Percentiles rank a stretch among this genome's conserved stretches.
phyloP scores from a whole-genome alignment of 2,888 invertebrate species.

The Chorisops tibialis region DNA sequence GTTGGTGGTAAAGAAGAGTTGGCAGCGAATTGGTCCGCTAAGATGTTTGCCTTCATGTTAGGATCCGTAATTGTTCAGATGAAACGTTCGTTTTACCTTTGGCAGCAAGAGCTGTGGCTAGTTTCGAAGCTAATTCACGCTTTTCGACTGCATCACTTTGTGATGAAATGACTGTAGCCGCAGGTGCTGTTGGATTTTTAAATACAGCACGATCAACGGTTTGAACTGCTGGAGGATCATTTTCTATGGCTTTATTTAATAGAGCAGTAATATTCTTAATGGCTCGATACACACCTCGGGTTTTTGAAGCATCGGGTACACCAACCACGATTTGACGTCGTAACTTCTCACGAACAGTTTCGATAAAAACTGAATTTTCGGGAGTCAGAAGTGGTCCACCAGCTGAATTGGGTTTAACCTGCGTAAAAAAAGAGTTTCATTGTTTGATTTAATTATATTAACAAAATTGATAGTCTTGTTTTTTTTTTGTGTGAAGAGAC shows the following conservation, averaged over 20 bases:
- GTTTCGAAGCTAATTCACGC: conserved; percentile 64
- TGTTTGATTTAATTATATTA: too few relatives aligned
- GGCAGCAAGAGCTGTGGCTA: conserved; percentile 71
- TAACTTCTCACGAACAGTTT: conserved; percentile 47
- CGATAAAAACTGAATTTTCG: conserved; percentile 59
- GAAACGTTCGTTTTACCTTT: conserved; percentile 81
- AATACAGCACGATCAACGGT: background rate
- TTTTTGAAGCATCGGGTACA: conserved; percentile 57
- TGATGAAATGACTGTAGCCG: background rate
- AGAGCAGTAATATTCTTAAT: conserved; percentile 69
- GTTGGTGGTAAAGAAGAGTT: too few relatives aligned
- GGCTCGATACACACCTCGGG: conserved; percentile 66
- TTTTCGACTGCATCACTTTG: conserved; percentile 48
- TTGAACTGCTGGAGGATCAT: background rate
- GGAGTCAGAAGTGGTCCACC: conserved; percentile 66
- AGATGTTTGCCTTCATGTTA: too few relatives aligned
- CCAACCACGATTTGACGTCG: conserved; percentile 65
- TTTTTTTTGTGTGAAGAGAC: too few relatives aligned
- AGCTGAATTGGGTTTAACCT: conserved; percentile 60
- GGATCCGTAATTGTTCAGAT: conserved; percentile 72
- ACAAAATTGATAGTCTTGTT: too few relatives aligned
- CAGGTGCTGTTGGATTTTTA: background rate
- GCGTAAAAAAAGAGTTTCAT: conserved; percentile 47
- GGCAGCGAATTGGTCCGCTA: too few relatives aligned
- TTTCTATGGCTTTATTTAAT: conserved; percentile 53